Evolutionary conservation across 2,888 invertebrate genomes (phyloP), one percentile per base, ranked within the genome.

Genomic region (Ophonus ardosiacus): DNA sequence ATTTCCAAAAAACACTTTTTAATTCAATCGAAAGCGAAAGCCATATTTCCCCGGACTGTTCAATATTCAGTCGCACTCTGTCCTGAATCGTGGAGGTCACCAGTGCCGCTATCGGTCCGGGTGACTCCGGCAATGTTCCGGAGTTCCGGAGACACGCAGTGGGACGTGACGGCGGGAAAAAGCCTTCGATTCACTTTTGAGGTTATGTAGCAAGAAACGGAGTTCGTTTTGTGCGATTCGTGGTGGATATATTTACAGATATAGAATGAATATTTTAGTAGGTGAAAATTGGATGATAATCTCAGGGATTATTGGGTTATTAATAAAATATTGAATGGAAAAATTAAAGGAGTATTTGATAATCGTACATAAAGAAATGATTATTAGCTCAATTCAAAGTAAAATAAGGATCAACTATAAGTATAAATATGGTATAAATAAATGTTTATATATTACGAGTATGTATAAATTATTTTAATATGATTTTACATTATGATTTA

Each of bases 21-120:
- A 43, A 74, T 74, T 74, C 71, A 74, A 74, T 74, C 40, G 71
- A 40, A 74, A 68, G 68, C 21, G 38, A 68, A 38, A 74, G 43
- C 17, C 71, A 74, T 43, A 43, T 43, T 43, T 68, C 68, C 38
- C 63, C 24, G 38, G 31, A 38, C 71, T 74, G 71, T 43, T 74
- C 71, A 74, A 74, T 74, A 74, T 74, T 74, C 71, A 7, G 40
- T 18, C 15, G 13, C 17, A 18, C 15, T 17, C 15, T 74, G 71
- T 43, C 43, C 43, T 43, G 71, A 43, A 7, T 74, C 71, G 17
- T 13, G 40, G 71, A 74, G 71, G 71, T 74, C 71, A 74, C 71
- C 68, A 68, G 5, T 31, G 31, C 31, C 68, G 68, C 38, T 68
- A 68, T 68, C 68, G 18, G 15, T 68, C 43, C 71, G 40, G 0